Conservation (phyloP, 2,797 vertebrate genomes). For the Todus mexicanus region DNA sequence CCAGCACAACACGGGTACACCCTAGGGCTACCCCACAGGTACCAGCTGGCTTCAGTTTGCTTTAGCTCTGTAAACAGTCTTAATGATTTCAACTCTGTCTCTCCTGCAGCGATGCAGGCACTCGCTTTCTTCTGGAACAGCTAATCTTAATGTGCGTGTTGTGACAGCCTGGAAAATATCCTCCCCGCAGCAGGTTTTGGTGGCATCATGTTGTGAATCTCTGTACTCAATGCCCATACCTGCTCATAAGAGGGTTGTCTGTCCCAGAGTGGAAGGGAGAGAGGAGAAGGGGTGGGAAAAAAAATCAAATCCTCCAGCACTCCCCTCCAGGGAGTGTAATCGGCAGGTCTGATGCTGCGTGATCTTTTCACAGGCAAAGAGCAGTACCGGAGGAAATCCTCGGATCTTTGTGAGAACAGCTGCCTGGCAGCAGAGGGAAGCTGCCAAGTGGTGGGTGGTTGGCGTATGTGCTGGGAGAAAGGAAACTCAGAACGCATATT, state of each 20-base stretch:
- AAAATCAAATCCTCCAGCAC: background rate
- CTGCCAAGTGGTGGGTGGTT: slow-evolving; percentile 60
- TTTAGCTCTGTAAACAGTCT: background rate
- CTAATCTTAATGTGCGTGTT: background rate
- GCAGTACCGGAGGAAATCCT: background rate
- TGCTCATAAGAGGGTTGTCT: background rate
- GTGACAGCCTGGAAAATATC: background rate
- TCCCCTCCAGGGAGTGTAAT: background rate
- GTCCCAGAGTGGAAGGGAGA: background rate
- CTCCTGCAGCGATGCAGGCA: background rate
- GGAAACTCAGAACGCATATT: slow-evolving; percentile 29
- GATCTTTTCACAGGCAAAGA: background rate
- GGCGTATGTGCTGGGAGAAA: slow-evolving; percentile 32
- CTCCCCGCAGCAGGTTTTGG: background rate
- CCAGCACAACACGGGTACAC: background rate
- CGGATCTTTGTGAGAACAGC: background rate
- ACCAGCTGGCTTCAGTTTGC: background rate
- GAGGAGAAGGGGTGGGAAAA: accelerated
- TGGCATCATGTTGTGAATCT: background rate
- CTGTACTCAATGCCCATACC: background rate
- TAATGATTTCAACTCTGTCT: background rate
- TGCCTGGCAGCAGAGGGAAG: slow-evolving; percentile 45
- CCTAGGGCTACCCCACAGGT: background rate
- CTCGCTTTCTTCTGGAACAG: background rate
- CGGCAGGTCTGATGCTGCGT: background rate